A percentile compares a stretch with the other conserved stretches of the same genome.
Evolutionary conservation across 2,113 vertebrate genomes (phyloP).

Genomic region (Peromyscus polionotus): DNA sequence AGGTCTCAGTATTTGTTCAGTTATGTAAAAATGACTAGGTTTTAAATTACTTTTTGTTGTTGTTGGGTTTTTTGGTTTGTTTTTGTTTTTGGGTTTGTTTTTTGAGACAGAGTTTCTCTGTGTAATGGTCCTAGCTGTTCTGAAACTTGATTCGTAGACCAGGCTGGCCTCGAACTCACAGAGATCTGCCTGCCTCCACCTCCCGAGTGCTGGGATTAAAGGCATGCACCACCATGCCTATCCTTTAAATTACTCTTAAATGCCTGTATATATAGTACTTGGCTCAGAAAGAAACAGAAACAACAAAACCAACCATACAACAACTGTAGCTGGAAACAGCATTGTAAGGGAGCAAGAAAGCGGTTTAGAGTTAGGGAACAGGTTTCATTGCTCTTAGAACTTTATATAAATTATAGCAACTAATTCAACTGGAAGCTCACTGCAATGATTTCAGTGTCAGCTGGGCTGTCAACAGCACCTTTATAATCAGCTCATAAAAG

Average conservation of each 20-base stretch:
- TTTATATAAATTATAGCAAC: constrained; percentile 47
- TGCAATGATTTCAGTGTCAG: constrained; percentile 23
- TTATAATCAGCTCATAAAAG: not conserved
- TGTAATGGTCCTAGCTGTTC: no score
- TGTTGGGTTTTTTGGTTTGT: no score
- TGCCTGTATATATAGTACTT: not conserved
- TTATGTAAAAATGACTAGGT: not conserved
- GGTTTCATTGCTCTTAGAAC: not conserved
- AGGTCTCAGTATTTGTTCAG: constrained; percentile 1
- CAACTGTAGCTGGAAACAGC: not conserved
- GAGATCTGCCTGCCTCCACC: no score
- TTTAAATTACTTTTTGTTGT: no score
- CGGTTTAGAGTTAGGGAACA: not conserved
- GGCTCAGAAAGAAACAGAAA: not conserved
- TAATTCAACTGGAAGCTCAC: not conserved
- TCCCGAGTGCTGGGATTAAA: no score
- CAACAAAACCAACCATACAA: not conserved
- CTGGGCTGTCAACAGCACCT: not conserved
- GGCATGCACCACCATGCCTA: no score
- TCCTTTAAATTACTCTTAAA: constrained; percentile 44
- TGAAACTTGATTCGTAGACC: no score
- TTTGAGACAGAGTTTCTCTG: no score
- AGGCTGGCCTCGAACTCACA: no score
- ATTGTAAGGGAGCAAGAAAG: not conserved
- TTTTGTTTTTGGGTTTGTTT: no score